These are phyloP conservation scores for Dissostichus mawsoni DNA, from an alignment of 2,113 vertebrate species.

Conservation along the genomic window DNA sequence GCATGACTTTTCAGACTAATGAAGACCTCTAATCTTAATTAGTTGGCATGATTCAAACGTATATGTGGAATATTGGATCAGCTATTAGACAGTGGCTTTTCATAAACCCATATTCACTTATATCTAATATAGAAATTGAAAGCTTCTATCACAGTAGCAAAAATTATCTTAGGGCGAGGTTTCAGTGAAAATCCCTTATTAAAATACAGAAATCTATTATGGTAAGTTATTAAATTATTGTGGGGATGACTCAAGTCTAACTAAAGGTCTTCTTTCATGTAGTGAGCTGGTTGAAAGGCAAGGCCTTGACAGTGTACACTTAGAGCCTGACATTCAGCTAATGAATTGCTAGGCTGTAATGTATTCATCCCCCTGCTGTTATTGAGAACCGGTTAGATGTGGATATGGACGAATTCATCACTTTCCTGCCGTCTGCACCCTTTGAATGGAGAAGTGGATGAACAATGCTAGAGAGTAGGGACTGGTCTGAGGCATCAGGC, in stretches of 20 bases:
- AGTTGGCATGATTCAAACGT: slow-evolving; percentile 10
- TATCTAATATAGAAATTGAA: slow-evolving; percentile 38
- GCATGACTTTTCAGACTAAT: not conserved
- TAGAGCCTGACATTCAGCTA: slow-evolving; percentile 74
- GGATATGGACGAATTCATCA: slow-evolving; percentile 46
- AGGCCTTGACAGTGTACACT: slow-evolving; percentile 55
- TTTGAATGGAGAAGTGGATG: slow-evolving; percentile 20
- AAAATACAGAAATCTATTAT: slow-evolving; percentile 57
- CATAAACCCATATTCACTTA: slow-evolving; percentile 19
- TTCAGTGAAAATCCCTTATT: slow-evolving; percentile 46
- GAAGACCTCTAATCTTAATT: not conserved
- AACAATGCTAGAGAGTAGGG: slow-evolving; percentile 31
- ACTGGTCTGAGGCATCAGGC: slow-evolving; percentile 20
- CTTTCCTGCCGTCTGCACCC: slow-evolving; percentile 31
- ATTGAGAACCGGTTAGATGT: slow-evolving; percentile 61
- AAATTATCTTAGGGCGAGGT: slow-evolving; percentile 51
- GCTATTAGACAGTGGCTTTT: slow-evolving; percentile 26
- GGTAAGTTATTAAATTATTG: slow-evolving; percentile 67
- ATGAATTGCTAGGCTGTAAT: slow-evolving; percentile 71
- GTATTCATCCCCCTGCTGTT: slow-evolving; percentile 71
- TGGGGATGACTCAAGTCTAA: slow-evolving; percentile 51
- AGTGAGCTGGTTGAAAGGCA: slow-evolving; percentile 63
- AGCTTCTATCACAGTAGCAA: slow-evolving; percentile 22
- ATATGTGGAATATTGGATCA: slow-evolving; percentile 21
- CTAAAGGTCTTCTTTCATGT: slow-evolving; percentile 72